Conservation (phyloP, 2,888 invertebrate species). For the Palloptera scutellata region DNA sequence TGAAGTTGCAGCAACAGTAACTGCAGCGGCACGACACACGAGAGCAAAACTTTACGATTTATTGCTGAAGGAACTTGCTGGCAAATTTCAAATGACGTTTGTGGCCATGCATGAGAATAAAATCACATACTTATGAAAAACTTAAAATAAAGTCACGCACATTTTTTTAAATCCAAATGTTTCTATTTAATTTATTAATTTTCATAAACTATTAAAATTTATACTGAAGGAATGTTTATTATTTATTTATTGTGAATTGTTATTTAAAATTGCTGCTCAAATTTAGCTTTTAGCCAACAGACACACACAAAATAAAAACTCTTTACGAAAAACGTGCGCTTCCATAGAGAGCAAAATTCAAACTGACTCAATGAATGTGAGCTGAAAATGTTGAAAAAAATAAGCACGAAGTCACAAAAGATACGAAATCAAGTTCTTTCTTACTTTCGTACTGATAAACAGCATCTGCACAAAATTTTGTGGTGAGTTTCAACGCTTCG, state of each 20-base stretch:
- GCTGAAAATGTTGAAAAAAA: too few relatives aligned
- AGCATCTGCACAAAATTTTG: too few relatives aligned
- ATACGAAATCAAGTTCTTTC: too few relatives aligned
- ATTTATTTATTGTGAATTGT: neutral
- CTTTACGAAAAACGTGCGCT: conserved; percentile 16
- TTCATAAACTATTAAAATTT: too few relatives aligned
- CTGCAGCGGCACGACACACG: neutral
- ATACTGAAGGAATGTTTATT: too few relatives aligned
- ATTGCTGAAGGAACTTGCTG: conserved; percentile 7
- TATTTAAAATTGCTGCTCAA: neutral
- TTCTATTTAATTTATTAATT: conserved; percentile 6
- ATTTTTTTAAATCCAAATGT: neutral
- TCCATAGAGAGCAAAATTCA: conserved; percentile 24
- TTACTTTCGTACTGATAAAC: too few relatives aligned
- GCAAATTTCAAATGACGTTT: conserved; percentile 12
- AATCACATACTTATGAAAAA: too few relatives aligned
- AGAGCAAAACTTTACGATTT: neutral
- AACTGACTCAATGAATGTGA: conserved; percentile 16
- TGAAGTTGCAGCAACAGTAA: neutral
- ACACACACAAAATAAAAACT: neutral
- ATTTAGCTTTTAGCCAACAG: neutral
- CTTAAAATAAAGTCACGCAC: conserved; percentile 21
- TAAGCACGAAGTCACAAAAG: too few relatives aligned
- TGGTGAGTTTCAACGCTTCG: too few relatives aligned
- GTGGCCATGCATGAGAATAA: conserved; percentile 5